Evolutionary conservation across 2,113 vertebrate species (phyloP).

Genomic region (Nycticryphes semicollaris): DNA sequence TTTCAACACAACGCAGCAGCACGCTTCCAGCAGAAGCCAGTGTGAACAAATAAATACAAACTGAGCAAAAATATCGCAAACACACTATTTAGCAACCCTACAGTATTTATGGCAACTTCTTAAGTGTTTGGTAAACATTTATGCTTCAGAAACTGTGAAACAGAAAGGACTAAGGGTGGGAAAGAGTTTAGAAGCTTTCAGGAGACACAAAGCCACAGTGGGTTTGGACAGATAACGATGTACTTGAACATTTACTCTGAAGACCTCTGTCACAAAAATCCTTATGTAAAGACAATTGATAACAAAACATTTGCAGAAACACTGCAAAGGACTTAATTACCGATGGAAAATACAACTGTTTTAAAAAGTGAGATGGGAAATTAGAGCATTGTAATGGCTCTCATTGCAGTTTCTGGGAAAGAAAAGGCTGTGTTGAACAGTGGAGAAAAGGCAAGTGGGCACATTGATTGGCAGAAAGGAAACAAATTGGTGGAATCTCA

Average conservation of each 20-base stretch:
- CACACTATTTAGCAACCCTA: background rate
- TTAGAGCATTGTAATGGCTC: background rate
- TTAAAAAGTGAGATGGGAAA: background rate
- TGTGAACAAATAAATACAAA: background rate
- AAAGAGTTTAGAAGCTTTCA: background rate
- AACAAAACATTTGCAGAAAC: background rate
- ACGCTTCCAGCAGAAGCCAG: background rate
- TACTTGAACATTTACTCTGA: background rate
- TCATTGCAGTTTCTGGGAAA: background rate
- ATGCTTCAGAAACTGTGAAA: background rate
- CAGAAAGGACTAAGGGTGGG: background rate
- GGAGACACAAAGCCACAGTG: background rate
- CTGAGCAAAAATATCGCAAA: background rate
- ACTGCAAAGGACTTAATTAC: background rate
- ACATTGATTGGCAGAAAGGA: rapidly evolving
- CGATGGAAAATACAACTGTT: background rate
- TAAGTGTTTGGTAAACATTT: conserved; percentile 5
- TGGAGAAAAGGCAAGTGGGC: background rate
- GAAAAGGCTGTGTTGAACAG: background rate
- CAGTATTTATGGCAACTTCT: background rate
- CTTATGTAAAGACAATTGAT: background rate
- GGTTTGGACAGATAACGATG: background rate
- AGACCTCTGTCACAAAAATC: background rate
- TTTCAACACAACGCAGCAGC: background rate
- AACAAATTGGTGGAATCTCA: background rate